Evolutionary conservation across 64 coral and sea anemone genomes (phyloP), one percentile per base, ranked within the genome.

Genomic region (Montipora capricornis): DNA sequence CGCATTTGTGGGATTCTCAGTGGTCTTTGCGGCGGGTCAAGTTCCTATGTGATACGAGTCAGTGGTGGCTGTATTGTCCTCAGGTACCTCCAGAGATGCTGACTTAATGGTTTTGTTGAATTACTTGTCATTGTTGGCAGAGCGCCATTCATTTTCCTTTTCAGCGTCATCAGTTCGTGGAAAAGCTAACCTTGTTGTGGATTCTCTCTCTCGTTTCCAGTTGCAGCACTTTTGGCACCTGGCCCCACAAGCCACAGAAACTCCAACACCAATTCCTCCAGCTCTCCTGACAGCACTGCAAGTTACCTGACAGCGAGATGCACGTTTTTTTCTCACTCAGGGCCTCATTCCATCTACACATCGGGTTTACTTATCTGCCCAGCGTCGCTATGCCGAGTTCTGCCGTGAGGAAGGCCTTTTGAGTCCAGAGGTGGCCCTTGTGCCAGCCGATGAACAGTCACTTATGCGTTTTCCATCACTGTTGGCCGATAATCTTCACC

Each of bases 1-100:
- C 71, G 4, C 24, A 75, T 15, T 2, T 88, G 6, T 76, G 86
- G 86, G 71, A 51, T 74, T n/a, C 44, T 49, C 70, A 22, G 9
- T 88, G 68, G 86, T 49, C 45, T 17, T 19, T 6, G 13, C 46
- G 74, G 71, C 70, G 50, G 17, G 19, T 88, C 5, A 3, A 75
- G 68, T 88, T 88, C 44, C 29, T 75, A 49, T 48, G 70, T 13
- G 86, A 88, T 17, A 88, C 17, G 47, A 88, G 55, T 16, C 86
- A 5, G 69, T 88, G 45, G 86, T 88, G 52, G 70, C 86, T 50
- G 53, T 88, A 2, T 8, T 76, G 10, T 75, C 74, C 5, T 75
- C 68, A 10, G 51, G 86, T 12, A 88, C 86, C 6, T 88, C 86
- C 3, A 19, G 70, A 26, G 86, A 62, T 29, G 22, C 2, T 17